phyloP scores from a whole-genome alignment of 2,113 vertebrate species.

The Gymnocephalus cernua region DNA sequence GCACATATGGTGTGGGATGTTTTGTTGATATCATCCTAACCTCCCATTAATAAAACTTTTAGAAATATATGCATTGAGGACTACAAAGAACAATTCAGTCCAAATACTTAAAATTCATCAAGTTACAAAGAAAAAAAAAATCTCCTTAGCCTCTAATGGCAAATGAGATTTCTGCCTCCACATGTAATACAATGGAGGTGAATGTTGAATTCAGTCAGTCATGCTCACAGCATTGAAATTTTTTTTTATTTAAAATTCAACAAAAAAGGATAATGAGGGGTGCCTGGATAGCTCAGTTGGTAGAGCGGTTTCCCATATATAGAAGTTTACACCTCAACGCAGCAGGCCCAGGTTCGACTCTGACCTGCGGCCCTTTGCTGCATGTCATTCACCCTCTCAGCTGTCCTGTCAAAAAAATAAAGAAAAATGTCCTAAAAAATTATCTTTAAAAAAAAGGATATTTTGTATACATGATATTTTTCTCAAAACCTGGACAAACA shows the following conservation, averaged over 20 bases:
- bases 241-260: background rate
- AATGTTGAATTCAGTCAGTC: background rate
- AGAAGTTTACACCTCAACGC: too few relatives aligned
- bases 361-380: too few relatives aligned
- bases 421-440: too few relatives aligned
- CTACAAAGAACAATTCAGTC: slow-evolving; percentile 18
- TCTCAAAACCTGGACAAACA: background rate
- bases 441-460: too few relatives aligned
- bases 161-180: background rate
- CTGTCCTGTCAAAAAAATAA: too few relatives aligned
- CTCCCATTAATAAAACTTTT: slow-evolving; percentile 21
- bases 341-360: too few relatives aligned
- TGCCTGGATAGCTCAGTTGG: too few relatives aligned
- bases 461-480: background rate
- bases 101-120: background rate
- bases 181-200: background rate
- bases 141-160: background rate
- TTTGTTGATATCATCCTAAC: slow-evolving; percentile 11
- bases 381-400: too few relatives aligned
- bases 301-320: too few relatives aligned
- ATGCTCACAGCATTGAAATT: background rate
- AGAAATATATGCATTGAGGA: background rate
- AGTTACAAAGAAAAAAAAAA: background rate
- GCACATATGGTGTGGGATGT: slow-evolving; percentile 24
- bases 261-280: background rate